Percentiles rank a stretch among this genome's conserved stretches.
phyloP scores from a whole-genome alignment of 1,140 invertebrate genomes.

The Marisa cornuarietis region DNA sequence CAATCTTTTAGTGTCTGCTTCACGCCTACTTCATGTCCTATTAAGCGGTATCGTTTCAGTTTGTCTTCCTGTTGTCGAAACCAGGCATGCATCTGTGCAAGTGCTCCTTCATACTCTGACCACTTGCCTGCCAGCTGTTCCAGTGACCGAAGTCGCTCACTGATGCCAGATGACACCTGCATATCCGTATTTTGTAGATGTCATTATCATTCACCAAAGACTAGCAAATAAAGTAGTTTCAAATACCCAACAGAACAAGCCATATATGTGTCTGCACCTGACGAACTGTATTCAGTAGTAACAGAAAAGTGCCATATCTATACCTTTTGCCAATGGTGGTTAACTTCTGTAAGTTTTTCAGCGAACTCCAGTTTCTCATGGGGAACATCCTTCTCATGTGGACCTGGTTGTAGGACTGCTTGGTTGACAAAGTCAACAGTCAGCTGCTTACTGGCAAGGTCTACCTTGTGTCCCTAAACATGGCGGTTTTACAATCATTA shows the following conservation, averaged over 20 bases:
- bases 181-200: background rate
- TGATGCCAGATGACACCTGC: conserved; percentile 39
- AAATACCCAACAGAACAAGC: no score
- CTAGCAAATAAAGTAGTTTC: no score
- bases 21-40: conserved; percentile 59
- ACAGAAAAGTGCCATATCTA: background rate
- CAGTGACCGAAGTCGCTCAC: conserved; percentile 49
- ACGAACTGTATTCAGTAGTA: background rate
- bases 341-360: conserved; percentile 54
- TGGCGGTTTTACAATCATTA: no score
- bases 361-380: conserved; percentile 58
- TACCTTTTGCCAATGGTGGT: conserved; percentile 53
- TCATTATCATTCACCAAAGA: no score
- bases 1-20: conserved; percentile 59
- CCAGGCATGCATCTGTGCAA: conserved; percentile 49
- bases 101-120: conserved; percentile 56
- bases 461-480: conserved; percentile 58
- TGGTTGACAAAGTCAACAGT: conserved; percentile 64
- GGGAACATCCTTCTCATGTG: conserved; percentile 31
- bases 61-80: conserved; percentile 57
- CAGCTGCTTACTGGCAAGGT: conserved; percentile 57
- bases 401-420: conserved; percentile 43
- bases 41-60: conserved; percentile 52
- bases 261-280: no score
- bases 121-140: conserved; percentile 52